phyloP scores from a whole-genome alignment of 2,797 vertebrate species.

The Sciaenops ocellatus region DNA sequence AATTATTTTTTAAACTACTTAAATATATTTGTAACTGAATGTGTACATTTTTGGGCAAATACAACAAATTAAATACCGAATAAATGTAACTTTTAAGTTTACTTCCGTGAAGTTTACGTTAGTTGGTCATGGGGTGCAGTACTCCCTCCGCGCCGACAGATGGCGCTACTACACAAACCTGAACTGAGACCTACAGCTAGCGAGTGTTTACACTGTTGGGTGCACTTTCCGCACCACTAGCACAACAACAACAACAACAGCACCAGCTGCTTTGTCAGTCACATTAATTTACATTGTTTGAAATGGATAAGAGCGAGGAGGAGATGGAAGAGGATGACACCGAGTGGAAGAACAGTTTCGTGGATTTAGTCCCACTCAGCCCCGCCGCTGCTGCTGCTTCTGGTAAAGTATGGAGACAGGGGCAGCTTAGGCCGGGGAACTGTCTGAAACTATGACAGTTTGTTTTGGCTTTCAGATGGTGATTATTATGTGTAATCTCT shows the following conservation, averaged over 20 bases:
- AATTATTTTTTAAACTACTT: too few species aligned
- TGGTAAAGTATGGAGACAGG: conserved; percentile 54
- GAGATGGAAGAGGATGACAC: conserved; percentile 75
- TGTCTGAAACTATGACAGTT: not conserved
- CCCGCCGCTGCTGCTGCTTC: conserved; percentile 13
- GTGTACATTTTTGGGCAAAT: not conserved
- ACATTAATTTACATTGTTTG: not conserved
- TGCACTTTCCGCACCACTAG: not conserved
- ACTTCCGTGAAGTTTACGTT: not conserved
- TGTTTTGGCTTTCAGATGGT: not conserved
- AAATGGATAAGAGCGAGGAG: conserved; percentile 66
- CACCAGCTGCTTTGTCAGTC: too few species aligned
- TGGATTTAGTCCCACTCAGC: conserved; percentile 32
- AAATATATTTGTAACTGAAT: not conserved
- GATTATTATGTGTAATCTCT: not conserved
- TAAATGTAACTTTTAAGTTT: not conserved
- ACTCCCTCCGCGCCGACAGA: conserved; percentile 39
- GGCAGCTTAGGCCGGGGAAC: not conserved
- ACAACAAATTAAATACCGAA: not conserved
- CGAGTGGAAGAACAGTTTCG: conserved; percentile 71
- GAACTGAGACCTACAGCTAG: not conserved
- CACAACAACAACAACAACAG: not conserved
- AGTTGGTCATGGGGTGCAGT: not conserved
- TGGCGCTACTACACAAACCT: conserved; percentile 27
- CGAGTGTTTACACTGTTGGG: not conserved